Evolutionary conservation across 2,113 vertebrate species (phyloP), one percentile per base, ranked within the genome.

Genomic region (Cryptomyrus ogoouensis): DNA sequence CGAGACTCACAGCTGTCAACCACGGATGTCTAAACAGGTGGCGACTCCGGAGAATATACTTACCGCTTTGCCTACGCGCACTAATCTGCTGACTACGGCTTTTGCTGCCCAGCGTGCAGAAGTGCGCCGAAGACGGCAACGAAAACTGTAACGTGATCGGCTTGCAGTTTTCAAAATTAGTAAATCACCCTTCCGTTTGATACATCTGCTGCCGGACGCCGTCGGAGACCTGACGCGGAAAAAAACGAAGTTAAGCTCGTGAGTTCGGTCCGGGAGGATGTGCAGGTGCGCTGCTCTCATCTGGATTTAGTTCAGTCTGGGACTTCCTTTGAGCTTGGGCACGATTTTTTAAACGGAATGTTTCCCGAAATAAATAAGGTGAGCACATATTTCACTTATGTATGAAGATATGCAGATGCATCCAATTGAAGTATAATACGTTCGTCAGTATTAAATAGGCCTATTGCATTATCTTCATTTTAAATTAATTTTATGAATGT

Each of bases 311-410:
- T 93, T 92, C 27, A 42, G 47, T 35, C 12, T 50, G 85, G 50
- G n/a, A 47, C 44, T 10, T 39, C 9, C 50, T 53, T 70, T 35
- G 31, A 87, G n/a, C 15, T 35, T 53, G 49, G 44, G 44, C 19
- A 46, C 83, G 39, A 53, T 87, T 53, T 52, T 62, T 87, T 35
- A 35, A 53, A 21, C 19, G 93, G 52, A 90, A 96, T 96, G 96
- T 92, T 96, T 91, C 96, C 96, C 90, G 96, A 96, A 94, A 96
- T 96, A 74, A 96, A 95, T 89, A 96, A 96, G 95, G 95, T 96
- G 94, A 95, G 42, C 62, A 8, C 47, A 35, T 31, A 27, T 91
- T 84, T 89, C 91, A 87, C 91, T 91, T 91, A 27, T 87, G 93
- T 66, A 31, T 70, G 62, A 70, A 70, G 62, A 31, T 66, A 87